Base-by-base conservation (phyloP, 2,888 invertebrate genomes). In the Spilosoma lubricipeda region DNA sequence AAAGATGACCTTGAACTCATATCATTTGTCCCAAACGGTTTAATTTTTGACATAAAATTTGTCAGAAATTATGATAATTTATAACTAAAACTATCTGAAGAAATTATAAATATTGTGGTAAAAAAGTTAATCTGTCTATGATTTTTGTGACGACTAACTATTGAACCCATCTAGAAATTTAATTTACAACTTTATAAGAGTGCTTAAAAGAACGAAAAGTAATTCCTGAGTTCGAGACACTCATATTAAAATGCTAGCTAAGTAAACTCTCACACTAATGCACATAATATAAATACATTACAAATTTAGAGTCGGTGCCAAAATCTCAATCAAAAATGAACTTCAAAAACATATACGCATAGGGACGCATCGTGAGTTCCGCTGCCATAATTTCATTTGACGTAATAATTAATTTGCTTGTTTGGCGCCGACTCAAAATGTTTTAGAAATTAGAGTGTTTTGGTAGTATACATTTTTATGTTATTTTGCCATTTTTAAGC, bases 21-120 rank as follows among this genome's bases (percentile, higher is more conserved):
- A 15, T 75, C 18, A 73, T 71, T 76, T 82, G 36, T 76, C 71
- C 74, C 74, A 70, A 76, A 74, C 75, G 69, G 45, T 77, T 75
- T 79, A 74, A 80, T 80, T 78, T 72, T 69, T 69, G 73, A 68
- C 75, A 45, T 74, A 72, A 77, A 80, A 79, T 78, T 76, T 59
- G 76, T 75, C 65, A 70, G 23, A 65, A 70, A 67, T 69, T 64
- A 75, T 75, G 71, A 79, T 75, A 66, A 71, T 78, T 67, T n/a
- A n/a, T n/a, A n/a, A n/a, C n/a, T n/a, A n/a, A n/a, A n/a, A n/a
- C n/a, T n/a, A n/a, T n/a, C n/a, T n/a, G n/a, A n/a, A n/a, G n/a
- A n/a, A n/a, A n/a, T n/a, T n/a, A n/a, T n/a, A n/a, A n/a, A n/a
- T n/a, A n/a, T n/a, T n/a, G n/a, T n/a, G n/a, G n/a, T n/a, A n/a